Base-by-base conservation (phyloP, 2,113 vertebrate species). In the Prochilodus magdalenae region DNA sequence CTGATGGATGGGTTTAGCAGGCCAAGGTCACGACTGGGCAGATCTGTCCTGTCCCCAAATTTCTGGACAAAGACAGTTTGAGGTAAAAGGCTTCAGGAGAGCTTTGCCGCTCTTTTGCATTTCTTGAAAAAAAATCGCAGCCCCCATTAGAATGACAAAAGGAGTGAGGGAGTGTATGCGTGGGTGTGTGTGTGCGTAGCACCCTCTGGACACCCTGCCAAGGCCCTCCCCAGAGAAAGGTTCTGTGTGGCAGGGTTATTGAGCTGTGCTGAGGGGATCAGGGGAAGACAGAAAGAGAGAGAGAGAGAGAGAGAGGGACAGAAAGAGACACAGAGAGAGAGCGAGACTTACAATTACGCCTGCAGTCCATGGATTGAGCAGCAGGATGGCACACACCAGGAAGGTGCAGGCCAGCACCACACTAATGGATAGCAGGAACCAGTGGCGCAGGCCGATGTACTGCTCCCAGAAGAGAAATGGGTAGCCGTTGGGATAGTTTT, bases 391-490 rank as follows among this genome's bases (percentile, higher is more conserved):
- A 49, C 97, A 99, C 89, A 98, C 98, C 26, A 99, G 94, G 89
- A 99, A 99, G 74, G 97, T 98, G 93, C 97, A 98, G 87, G 97
- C 97, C 49, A 99, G 94, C 89, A 99, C 97, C 83, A 99, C 96
- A 0, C 97, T 99, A 94, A 99, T 96, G 91, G 97, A 97, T 86
- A 99, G 94, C 77, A 99, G 94, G 0, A 99, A 96, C 98, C 98
- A 99, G 93, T 99, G 98, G 85, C 98, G 96, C 80, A 99, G 96
- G 65, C 96, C 95, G 76, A 99, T 95, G 73, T 99, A 99, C 92
- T 99, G 98, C 87, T 99, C 98, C 98, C 98, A 99, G 91, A 99
- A 99, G 12, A 99, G 96, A 88, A 99, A 99, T 0, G 98, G 98
- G 91, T 99, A 99, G 85, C 98, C 98, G 0, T 99, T 99, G 69